Evolutionary conservation across 37 sponge, comb jelly and placozoan genomes (phyloP), one percentile per base, ranked within the genome.

Genomic region (Axinella damicornis): DNA sequence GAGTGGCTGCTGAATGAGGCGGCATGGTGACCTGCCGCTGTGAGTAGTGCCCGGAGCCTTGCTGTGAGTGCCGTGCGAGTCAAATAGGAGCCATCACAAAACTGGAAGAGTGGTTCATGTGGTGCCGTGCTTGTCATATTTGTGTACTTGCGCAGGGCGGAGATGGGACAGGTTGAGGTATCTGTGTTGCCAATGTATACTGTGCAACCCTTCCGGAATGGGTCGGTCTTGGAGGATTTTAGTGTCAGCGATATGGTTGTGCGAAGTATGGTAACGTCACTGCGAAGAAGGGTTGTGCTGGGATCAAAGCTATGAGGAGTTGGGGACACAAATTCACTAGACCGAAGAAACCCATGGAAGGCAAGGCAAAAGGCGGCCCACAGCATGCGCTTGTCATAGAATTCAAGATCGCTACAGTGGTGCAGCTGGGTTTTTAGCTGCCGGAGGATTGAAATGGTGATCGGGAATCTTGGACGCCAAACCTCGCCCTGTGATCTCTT

Each of bases 261-360:
- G 36, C 22, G 14, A 17, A 27, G 22, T n/a, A 52, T 22, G 56
- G 25, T 46, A 9, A 52, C 15, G 31, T 40, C 57, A 22, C 12
- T 11, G 57, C 24, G 57, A 16, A 5, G 57, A 9, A 40, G n/a
- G 25, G 56, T 74, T 22, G 57, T 12, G 55, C 57, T 13, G 12
- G 55, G 57, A 13, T 55, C 56, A 55, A n/a, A 74, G n/a, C 11
- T 40, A 12, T 11, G 13, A 4, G 52, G 6, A 27, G 56, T 53
- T 12, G 76, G 76, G 5, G 54, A 20, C 5, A 28, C 25, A 25
- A 74, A 74, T 33, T 74, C 76, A 33, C 76, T 74, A 5, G 54
- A 55, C 57, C 76, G 12, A 11, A 74, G 57, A 57, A 74, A 74
- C 5, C 76, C 76, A 74, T 52, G 31, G 56, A 74, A 74, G 52